Percentiles rank a stretch among this genome's conserved stretches.
Evolutionary conservation across 2,797 vertebrate genomes (phyloP).

Genomic region (Pseudochaenichthys georgianus): DNA sequence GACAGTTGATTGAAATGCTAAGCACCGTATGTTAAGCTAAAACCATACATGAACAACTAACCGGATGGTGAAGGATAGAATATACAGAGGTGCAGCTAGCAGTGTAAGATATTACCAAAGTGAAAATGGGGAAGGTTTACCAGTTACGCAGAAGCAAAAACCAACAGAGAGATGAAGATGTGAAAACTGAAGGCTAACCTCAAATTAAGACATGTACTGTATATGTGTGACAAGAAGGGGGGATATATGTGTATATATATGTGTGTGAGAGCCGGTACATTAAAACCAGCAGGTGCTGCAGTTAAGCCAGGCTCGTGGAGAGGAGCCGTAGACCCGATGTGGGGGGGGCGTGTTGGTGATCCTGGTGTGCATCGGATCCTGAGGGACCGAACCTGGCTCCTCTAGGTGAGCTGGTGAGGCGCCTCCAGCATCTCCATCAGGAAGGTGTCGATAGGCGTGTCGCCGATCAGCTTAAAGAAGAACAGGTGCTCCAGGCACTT

Average conservation of each 20-base stretch:
- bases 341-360: slow-evolving; percentile 51
- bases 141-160: slow-evolving; percentile 64
- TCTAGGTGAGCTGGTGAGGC: slow-evolving; percentile 91
- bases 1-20: slow-evolving; percentile 71
- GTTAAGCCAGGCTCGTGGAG: slow-evolving; percentile 66
- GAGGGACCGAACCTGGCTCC: slow-evolving; percentile 44
- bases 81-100: slow-evolving; percentile 58
- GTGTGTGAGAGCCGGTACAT: slow-evolving; percentile 46
- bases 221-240: slow-evolving; percentile 47
- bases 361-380: slow-evolving; percentile 71
- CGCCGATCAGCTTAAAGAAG: slow-evolving; percentile 96
- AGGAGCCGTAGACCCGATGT: slow-evolving; percentile 48
- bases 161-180: slow-evolving; percentile 63
- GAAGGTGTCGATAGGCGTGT: slow-evolving; percentile 96
- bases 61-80: slow-evolving; percentile 53
- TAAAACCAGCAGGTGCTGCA: slow-evolving; percentile 72
- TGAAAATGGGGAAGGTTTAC: slow-evolving; percentile 48
- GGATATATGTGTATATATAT: slow-evolving; percentile 15
- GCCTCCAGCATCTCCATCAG: slow-evolving; percentile 97
- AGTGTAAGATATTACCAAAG: slow-evolving; percentile 60
- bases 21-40: slow-evolving; percentile 68
- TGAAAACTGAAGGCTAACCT: slow-evolving; percentile 61
- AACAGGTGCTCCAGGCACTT: slow-evolving; percentile 97
- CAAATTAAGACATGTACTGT: slow-evolving; percentile 73
- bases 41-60: slow-evolving; percentile 61